Percentiles rank a stretch among this genome's conserved stretches.
Conservation (phyloP, 1,140 invertebrate species). For the Melipona quadrifasciata region DNA sequence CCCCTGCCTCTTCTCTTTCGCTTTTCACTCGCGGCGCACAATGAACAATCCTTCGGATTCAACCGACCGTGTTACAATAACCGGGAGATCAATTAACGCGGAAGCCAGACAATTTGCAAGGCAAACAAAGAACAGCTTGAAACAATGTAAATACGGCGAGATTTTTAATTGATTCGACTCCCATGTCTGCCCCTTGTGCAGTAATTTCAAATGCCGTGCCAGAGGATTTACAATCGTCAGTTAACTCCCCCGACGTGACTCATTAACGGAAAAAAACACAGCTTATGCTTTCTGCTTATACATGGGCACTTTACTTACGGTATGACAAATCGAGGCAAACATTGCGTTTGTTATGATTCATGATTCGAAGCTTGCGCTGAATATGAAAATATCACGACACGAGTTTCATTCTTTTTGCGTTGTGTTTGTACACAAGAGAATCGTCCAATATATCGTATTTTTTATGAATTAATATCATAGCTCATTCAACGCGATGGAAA, state of each 20-base stretch:
- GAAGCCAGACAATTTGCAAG: not conserved
- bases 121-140: not conserved
- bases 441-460: not conserved
- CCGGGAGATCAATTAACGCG: not conserved
- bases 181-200: not conserved
- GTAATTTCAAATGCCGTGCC: not conserved
- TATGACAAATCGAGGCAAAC: not conserved
- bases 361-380: not conserved
- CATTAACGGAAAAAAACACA: not conserved
- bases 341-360: not conserved
- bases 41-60: not conserved
- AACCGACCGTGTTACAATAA: not conserved
- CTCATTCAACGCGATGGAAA: not conserved
- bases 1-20: not conserved
- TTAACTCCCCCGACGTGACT: not conserved
- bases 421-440: not conserved
- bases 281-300: not conserved
- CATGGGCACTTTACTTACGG: not conserved
- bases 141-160: conserved; percentile 6
- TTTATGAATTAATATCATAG: too few relatives aligned
- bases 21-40: not conserved
- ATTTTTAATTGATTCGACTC: conserved; percentile 21
- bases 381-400: too few relatives aligned
- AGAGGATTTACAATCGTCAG: not conserved
- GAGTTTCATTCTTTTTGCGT: not conserved